Evolutionary conservation across 2,888 invertebrate genomes (phyloP), one percentile per base, ranked within the genome.

Genomic region (Salpingus planirostris): DNA sequence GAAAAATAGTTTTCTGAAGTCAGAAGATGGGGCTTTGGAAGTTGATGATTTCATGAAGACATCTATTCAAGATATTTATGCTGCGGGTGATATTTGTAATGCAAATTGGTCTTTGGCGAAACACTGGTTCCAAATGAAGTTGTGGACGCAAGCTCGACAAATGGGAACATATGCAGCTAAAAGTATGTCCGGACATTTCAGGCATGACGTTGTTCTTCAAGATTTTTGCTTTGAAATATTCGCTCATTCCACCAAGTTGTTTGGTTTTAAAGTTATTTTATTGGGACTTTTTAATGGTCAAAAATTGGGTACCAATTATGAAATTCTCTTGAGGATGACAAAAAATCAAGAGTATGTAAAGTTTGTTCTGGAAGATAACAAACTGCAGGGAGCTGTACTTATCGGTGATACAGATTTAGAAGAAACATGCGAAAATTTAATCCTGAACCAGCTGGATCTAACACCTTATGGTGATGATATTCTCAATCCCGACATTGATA

Each of bases 181-280:
- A 60, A 79, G 84, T 34, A 96, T 99, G 88, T 73, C 76, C 39
- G 76, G 74, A 1, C 65, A 65, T 41, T 55, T 73, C 4, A 70
- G 64, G 7, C 68, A 73, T 4, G 77, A 85, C 62, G 69, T 71
- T 43, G 70, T 85, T 8, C 66, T 80, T 33, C 87, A 84, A 65
- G 97, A 97, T 62, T 93, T 97, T 62, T 91, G 91, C 60, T 98
- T 99, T 68, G 98, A 98, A 66, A 65, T 98, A 18, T 99, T 98
- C 58, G 83, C 93, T 1, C 98, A 99, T 65, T 89, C 92, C 11
- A 99, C 98, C 1, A 80, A 77, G 41, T 81, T 99, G 47, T 98
- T 95, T 68, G 92, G 90, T 2, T 87, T 80, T 56, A 91, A 95
- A 70, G 89, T 96, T 2, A 78, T 96, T 11, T 68, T 97, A 29